phyloP scores from a whole-genome alignment of 2,797 vertebrate genomes.

The Urocyon cinereoargenteus region DNA sequence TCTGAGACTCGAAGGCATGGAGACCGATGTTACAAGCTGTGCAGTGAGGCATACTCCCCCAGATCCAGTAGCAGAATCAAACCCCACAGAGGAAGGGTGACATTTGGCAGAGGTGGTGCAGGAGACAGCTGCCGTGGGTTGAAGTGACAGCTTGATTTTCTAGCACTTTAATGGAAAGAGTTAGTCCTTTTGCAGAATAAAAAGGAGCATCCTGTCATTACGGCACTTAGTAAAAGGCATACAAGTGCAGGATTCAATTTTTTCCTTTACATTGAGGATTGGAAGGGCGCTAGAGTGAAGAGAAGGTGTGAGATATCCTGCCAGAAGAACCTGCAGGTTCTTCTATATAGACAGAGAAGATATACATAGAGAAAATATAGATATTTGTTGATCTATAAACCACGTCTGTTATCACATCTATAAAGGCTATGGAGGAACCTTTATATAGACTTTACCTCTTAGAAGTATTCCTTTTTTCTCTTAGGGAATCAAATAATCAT shows the following conservation, averaged over 20 bases:
- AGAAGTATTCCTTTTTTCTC: neutral
- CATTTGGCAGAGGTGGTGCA: constrained; percentile 67
- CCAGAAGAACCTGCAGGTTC: too few species aligned
- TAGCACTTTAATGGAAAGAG: constrained; percentile 63
- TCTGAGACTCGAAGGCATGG: constrained; percentile 51
- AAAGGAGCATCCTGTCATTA: constrained; percentile 58
- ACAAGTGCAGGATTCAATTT: neutral
- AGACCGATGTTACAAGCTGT: constrained; percentile 72
- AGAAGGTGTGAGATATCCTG: neutral
- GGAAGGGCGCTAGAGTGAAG: neutral
- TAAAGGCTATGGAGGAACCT: neutral
- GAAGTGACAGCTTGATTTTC: constrained; percentile 61
- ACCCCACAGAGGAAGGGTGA: constrained; percentile 62
- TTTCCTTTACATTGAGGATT: constrained; percentile 3
- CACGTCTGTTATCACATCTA: neutral
- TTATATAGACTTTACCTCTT: neutral
- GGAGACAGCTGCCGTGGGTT: constrained; percentile 53
- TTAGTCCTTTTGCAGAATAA: constrained; percentile 70
- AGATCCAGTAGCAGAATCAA: constrained; percentile 45
- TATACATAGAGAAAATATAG: too few species aligned
- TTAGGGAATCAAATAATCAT: neutral
- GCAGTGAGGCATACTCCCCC: constrained; percentile 34
- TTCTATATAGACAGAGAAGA: too few species aligned
- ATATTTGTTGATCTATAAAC: neutral
- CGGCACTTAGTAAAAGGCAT: neutral